Evolutionary conservation across 2,888 invertebrate species (phyloP).

Genomic region (Leptopterna dolabrata): DNA sequence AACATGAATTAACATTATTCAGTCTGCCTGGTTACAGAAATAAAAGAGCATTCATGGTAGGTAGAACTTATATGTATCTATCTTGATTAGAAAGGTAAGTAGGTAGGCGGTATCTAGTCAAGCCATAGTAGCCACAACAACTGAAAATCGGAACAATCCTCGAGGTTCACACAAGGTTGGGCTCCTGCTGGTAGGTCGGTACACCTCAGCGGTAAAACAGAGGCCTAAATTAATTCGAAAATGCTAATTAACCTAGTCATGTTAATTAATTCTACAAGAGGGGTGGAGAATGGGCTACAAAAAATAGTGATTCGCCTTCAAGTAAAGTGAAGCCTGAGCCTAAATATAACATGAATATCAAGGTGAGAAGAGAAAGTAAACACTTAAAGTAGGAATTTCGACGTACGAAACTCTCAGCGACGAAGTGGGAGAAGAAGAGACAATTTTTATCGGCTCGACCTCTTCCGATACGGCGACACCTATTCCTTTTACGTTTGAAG

Average conservation of each 20-base stretch:
- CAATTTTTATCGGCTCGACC: background rate
- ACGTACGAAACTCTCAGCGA: background rate
- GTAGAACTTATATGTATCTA: too few relatives aligned
- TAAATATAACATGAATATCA: background rate
- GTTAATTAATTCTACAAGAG: background rate
- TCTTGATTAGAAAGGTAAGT: too few relatives aligned
- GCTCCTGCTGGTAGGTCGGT: too few relatives aligned
- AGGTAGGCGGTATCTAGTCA: too few relatives aligned
- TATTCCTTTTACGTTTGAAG: background rate
- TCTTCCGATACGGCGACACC: background rate
- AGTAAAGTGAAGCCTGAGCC: background rate
- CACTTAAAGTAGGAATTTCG: background rate
- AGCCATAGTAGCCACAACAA: background rate
- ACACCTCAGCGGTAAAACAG: background rate
- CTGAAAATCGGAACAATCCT: too few relatives aligned
- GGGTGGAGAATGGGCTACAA: background rate
- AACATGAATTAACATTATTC: too few relatives aligned
- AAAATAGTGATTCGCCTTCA: background rate
- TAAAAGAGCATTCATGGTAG: too few relatives aligned
- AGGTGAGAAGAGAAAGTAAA: background rate
- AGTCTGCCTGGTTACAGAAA: too few relatives aligned
- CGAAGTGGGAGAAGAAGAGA: slow-evolving; percentile 10
- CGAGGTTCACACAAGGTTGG: too few relatives aligned
- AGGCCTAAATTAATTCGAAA: background rate
- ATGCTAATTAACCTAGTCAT: background rate